These are phyloP conservation scores for Rhabdophis nuchalis DNA, from an alignment of 2,797 vertebrate species.

Conservation along the genomic window DNA sequence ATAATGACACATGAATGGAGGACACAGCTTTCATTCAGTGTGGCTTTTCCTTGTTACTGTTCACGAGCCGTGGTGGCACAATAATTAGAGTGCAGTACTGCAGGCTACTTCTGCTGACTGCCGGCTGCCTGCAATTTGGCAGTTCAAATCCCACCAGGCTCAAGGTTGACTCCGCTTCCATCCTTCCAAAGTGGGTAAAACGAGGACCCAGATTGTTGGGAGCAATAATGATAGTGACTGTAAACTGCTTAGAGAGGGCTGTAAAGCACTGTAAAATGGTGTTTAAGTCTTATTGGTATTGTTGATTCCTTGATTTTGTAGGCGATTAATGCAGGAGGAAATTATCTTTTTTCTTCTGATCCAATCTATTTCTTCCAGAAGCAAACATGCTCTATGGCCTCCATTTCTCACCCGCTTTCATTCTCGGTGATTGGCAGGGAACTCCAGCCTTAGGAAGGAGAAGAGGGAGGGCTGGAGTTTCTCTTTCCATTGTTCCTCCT, in stretches of 20 bases:
- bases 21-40: neutral
- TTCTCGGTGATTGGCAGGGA: neutral
- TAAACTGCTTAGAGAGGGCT: too few relatives aligned
- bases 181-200: too few relatives aligned
- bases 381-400: neutral
- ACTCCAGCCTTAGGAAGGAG: neutral
- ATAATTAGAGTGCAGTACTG: too few relatives aligned
- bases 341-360: neutral
- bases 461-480: neutral
- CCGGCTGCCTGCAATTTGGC: too few relatives aligned
- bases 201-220: too few relatives aligned
- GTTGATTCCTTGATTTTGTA: neutral
- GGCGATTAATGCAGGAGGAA: neutral
- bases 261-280: too few relatives aligned
- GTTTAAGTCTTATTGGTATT: too few relatives aligned
- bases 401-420: neutral
- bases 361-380: neutral
- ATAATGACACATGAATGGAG: neutral
- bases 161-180: too few relatives aligned
- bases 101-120: too few relatives aligned
- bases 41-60: neutral
- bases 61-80: too few relatives aligned
- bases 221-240: too few relatives aligned
- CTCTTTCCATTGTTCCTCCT: conserved; percentile 6
- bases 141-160: too few relatives aligned